Evolutionary conservation across 2,797 vertebrate species (phyloP).

Genomic region (Hydrophis major): DNA sequence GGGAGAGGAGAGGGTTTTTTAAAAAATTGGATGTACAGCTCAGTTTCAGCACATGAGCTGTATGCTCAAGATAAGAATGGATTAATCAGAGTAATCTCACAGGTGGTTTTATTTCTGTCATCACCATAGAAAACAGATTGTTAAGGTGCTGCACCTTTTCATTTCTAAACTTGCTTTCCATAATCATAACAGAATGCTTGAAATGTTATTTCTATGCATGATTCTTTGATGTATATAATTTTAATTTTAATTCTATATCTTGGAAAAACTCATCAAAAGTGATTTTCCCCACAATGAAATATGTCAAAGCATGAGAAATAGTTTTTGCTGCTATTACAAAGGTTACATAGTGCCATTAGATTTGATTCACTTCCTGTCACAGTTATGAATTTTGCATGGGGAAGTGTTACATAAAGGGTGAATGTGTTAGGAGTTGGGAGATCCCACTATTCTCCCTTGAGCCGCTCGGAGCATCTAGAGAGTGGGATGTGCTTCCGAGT

Average conservation of each 20-base stretch:
- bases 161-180: neutral
- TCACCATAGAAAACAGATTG: neutral
- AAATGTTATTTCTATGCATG: neutral
- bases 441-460: neutral
- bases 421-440: neutral
- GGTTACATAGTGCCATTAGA: neutral
- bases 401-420: neutral
- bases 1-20: neutral
- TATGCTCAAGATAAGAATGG: conserved; percentile 3
- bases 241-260: neutral
- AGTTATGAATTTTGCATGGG: neutral
- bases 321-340: neutral
- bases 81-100: neutral
- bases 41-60: neutral
- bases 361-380: neutral
- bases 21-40: conserved; percentile 4
- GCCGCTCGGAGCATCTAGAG: too few species aligned
- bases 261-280: neutral
- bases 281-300: neutral
- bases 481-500: too few species aligned
- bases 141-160: neutral
- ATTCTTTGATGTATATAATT: too few species aligned
- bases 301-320: neutral
- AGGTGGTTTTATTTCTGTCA: neutral
- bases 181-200: neutral